Base-by-base conservation (phyloP, 1,140 invertebrate genomes). In the Penaeus indicus region DNA sequence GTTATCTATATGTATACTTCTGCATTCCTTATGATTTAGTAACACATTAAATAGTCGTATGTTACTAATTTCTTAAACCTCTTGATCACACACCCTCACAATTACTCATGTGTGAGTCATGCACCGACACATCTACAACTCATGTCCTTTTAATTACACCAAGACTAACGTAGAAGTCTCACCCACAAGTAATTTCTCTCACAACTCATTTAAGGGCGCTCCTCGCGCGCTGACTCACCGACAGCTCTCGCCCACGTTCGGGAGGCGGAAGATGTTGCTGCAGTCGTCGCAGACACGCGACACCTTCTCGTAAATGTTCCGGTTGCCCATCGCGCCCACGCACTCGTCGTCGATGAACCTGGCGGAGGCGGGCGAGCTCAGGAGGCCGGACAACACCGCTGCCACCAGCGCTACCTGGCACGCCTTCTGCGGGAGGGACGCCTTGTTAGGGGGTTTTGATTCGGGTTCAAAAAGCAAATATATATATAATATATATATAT, bases 261-360 rank as follows among this genome's bases (percentile, higher is more conserved):
- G 60, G 25, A 54, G 54, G 38, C 86, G 79, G 86, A 83, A 88
- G 80, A 88, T 82, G 60, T 88, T 88, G 42, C 80, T 27, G 25
- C 86, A 88, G 64, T 88, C 86, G 5, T 88, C 67, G 69, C 86
- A 88, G 19, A 88, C 72, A 54, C 86, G 77, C 10, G 25, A 32
- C 16, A 88, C 86, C 60, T 88, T 84, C 47, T 82, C n/a, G 60
- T 88, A 88, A 25, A 88, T 19, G n/a, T 88, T 69, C 16, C 86
- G 42, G 60, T 88, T 88, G 54, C 86, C 86, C 19, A 78, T 62
- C 19, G 77, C 27, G 21, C 81, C 81, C 10, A 60, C 47, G 62
- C 86, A 88, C 11, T 88, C 64, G 80, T 77, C 69, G 22, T 82
- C 42, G 42, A 75, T 54, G 42, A 72, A 69, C 21, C 63, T 27